These are phyloP conservation scores for Geotria australis DNA, from an alignment of 2,797 vertebrate species.

Conservation along the genomic window DNA sequence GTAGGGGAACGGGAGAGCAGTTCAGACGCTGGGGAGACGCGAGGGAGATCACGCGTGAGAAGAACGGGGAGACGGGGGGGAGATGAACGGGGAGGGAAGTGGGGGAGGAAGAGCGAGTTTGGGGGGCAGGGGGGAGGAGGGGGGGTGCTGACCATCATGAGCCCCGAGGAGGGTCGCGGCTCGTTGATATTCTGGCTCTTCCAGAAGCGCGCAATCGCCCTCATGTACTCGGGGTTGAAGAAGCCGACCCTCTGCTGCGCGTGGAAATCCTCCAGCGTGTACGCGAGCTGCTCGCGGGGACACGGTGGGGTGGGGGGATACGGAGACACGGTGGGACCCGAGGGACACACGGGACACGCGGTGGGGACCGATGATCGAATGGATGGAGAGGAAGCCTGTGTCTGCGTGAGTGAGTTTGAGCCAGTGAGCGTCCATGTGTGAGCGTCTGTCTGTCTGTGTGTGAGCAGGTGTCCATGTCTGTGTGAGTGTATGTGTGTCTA, in stretches of 20 bases:
- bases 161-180: not conserved
- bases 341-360: no score
- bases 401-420: no score
- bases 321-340: no score
- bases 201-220: constrained; percentile 2
- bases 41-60: no score
- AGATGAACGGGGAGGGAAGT: not conserved
- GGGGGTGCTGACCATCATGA: constrained; percentile 5
- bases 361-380: no score
- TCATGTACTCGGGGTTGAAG: not conserved
- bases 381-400: no score
- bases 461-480: no score
- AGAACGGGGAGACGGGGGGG: not conserved
- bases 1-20: no score
- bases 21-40: no score
- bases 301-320: constrained; percentile 1
- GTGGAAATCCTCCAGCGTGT: not conserved
- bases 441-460: no score
- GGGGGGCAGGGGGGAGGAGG: not conserved
- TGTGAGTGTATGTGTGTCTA: no score
- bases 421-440: no score
- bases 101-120: not conserved
- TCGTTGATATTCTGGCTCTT: constrained; percentile 6
- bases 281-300: constrained; percentile 1
- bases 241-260: not conserved